Conservation (phyloP, 2,113 vertebrate genomes). For the Onychostoma macrolepis region DNA sequence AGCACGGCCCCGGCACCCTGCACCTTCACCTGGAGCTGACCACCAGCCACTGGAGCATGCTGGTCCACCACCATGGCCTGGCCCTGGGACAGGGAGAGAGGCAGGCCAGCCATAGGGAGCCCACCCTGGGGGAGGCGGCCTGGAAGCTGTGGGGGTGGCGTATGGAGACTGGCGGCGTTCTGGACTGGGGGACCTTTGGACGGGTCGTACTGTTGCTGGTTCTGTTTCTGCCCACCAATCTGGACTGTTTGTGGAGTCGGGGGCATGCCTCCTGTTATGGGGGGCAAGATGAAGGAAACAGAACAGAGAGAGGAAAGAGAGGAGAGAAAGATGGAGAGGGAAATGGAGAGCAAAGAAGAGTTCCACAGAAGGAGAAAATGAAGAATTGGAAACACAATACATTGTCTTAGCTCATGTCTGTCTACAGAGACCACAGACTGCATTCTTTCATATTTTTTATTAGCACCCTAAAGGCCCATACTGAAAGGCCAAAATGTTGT, state of each 20-base stretch:
- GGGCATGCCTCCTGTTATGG: constrained; percentile 81
- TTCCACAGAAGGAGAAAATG: constrained; percentile 8
- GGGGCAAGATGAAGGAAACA: background rate
- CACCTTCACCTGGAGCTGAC: constrained; percentile 80
- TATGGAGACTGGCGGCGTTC: constrained; percentile 82
- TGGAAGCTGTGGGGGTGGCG: constrained; percentile 83
- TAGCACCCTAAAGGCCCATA: background rate
- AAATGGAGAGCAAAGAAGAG: constrained; percentile 51
- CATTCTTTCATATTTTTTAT: background rate
- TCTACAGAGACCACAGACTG: background rate
- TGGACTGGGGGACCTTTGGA: constrained; percentile 91
- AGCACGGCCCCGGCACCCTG: constrained; percentile 72
- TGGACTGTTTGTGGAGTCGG: constrained; percentile 79
- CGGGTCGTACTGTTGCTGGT: constrained; percentile 85
- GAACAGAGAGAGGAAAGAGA: background rate
- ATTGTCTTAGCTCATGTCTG: background rate
- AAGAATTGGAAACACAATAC: constrained; percentile 26
- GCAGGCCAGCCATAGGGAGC: constrained; percentile 78
- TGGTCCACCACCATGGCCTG: constrained; percentile 79
- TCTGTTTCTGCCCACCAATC: constrained; percentile 83
- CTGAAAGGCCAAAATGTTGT: background rate
- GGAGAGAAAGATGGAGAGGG: constrained; percentile 56
- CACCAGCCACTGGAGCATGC: constrained; percentile 64
- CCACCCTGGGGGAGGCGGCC: constrained; percentile 75
- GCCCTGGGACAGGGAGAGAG: constrained; percentile 81